A percentile compares a stretch with the other conserved stretches of the same genome.
phyloP scores from a whole-genome alignment of 2,113 vertebrate genomes.

The Rousettus leschenaultii region DNA sequence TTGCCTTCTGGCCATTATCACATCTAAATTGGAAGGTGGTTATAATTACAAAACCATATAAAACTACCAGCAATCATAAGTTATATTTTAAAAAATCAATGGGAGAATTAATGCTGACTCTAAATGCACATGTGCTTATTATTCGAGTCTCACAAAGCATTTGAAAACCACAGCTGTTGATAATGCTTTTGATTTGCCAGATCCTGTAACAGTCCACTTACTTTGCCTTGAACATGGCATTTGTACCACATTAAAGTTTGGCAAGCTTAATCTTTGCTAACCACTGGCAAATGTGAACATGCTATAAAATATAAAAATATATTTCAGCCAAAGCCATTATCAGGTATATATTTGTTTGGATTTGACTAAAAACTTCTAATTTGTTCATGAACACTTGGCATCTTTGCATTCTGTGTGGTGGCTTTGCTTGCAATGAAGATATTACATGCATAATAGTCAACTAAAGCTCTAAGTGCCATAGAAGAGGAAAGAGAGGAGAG shows the following conservation, averaged over 20 bases:
- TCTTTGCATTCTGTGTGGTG: constrained; percentile 3
- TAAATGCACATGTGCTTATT: neutral
- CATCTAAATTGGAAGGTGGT: constrained; percentile 2
- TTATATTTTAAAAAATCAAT: neutral
- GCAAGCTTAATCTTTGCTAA: constrained; percentile 82
- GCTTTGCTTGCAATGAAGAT: neutral
- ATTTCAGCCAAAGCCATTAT: constrained; percentile 82
- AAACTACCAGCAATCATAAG: neutral
- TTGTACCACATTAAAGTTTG: constrained; percentile 80
- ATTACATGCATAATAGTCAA: neutral
- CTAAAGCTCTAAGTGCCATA: neutral
- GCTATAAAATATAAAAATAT: constrained; percentile 79
- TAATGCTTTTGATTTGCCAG: constrained; percentile 63
- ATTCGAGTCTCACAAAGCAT: constrained; percentile 35
- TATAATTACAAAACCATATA: neutral
- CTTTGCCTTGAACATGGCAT: constrained; percentile 73
- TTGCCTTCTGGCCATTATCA: constrained; percentile 21
- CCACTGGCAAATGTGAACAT: constrained; percentile 83
- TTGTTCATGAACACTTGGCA: constrained; percentile 72
- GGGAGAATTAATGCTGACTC: constrained; percentile 2
- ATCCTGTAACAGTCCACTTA: constrained; percentile 9
- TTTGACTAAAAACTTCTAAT: constrained; percentile 72
- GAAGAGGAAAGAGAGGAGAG: neutral
- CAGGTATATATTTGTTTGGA: constrained; percentile 74
- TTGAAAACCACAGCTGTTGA: constrained; percentile 54